These are phyloP conservation scores for Andrena hattorfiana DNA, from an alignment of 2,888 invertebrate species.

Conservation along the genomic window DNA sequence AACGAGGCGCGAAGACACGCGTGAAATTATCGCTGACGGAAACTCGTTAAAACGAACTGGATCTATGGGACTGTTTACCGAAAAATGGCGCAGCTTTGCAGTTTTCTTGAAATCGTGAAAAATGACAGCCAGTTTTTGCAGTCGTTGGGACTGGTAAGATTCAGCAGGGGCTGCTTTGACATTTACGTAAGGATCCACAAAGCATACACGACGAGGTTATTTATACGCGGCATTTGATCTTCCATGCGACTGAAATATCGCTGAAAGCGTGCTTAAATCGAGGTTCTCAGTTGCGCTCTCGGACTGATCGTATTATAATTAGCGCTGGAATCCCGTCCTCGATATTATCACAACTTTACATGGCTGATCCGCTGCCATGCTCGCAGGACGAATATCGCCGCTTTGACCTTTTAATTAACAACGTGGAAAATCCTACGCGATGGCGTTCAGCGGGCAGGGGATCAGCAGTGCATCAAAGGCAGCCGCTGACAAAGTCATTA, in stretches of 20 bases:
- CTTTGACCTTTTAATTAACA: slow-evolving; percentile 21
- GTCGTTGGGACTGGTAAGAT: too few relatives aligned
- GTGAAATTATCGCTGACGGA: slow-evolving; percentile 21
- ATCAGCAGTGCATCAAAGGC: slow-evolving; percentile 2
- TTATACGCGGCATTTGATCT: too few relatives aligned
- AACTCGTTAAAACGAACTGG: slow-evolving; percentile 7
- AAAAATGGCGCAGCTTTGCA: not conserved
- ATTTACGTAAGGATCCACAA: too few relatives aligned
- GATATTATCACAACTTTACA: not conserved
- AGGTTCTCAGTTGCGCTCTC: too few relatives aligned
- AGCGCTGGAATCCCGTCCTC: not conserved
- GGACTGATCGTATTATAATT: not conserved
- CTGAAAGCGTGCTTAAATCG: too few relatives aligned
- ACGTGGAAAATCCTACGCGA: slow-evolving; percentile 20
- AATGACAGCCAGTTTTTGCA: too few relatives aligned
- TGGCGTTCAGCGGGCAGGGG: too few relatives aligned
- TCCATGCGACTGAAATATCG: too few relatives aligned
- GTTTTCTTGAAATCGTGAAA: too few relatives aligned
- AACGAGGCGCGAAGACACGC: not conserved
- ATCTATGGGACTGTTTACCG: not conserved
- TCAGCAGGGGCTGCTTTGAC: too few relatives aligned
- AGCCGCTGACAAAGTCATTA: slow-evolving; percentile 5
- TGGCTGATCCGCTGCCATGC: not conserved
- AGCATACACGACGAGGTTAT: too few relatives aligned
- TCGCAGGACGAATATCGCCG: not conserved